Evolutionary conservation across 2,888 invertebrate genomes (phyloP), one percentile per base, ranked within the genome.

Genomic region (Drosophila siamana): DNA sequence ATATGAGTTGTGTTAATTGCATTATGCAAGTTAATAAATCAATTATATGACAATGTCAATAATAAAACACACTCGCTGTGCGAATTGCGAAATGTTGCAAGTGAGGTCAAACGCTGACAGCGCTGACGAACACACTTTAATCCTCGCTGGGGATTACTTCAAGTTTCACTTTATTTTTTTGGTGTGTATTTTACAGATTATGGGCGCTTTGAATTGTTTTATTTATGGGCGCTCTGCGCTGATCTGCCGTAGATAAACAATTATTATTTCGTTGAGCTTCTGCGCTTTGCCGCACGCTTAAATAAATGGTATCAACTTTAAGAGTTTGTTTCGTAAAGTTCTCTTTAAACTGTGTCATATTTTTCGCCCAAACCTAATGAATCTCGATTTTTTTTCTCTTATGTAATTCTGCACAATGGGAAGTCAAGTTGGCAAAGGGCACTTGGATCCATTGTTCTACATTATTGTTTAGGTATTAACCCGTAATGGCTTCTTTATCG

Each of bases 401-500:
- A n/a, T n/a, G n/a, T n/a, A 36, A 28, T 13, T 13, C n/a, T 4
- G n/a, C 33, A 36, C 33, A 4, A 36, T 5, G 5, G 33, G 8
- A 36, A 36, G 13, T 13, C 36, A 36, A 36, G 13, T 13, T n/a
- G 13, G 28, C 5, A 28, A 28, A 28, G 28, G 28, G 22, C 8
- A 36, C 3, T 38, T 33, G 22, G 11, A 9, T 16, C 7, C 24
- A 36, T 26, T 51, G 4, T 7, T 24, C 11, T n/a, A 11, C 4
- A 40, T 41, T 41, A 4, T n/a, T 38, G 15, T 40, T 15, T 8
- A 11, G 24, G 28, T n/a, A n/a, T 26, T n/a, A 36, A 26, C 15
- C 7, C 24, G 4, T 44, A 33, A 36, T 46, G 15, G 46, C 15
- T 46, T 22, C 24, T 9, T 16, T 36, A 56, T 46, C 24, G 24